phyloP scores from a whole-genome alignment of 2,888 invertebrate species.

The Masnerella sp. region DNA sequence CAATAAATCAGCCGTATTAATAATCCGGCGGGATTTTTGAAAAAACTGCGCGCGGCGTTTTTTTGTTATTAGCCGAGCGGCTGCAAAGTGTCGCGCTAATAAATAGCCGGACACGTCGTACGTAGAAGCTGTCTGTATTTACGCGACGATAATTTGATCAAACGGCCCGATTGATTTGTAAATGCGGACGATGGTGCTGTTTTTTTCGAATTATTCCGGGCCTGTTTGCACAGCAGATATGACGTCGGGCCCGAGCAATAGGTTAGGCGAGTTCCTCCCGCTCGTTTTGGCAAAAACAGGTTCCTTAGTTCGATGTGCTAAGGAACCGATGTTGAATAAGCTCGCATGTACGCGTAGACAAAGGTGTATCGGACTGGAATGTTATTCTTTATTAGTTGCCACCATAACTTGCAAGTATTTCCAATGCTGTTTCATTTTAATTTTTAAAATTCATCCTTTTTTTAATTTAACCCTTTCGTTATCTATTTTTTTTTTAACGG shows the following conservation, averaged over 20 bases:
- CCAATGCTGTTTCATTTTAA: too few species aligned
- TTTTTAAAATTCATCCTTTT: too few species aligned
- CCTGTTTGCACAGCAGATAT: constrained; percentile 53
- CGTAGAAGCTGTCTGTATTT: constrained; percentile 10
- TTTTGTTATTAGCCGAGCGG: background rate
- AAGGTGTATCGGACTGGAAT: constrained; percentile 57
- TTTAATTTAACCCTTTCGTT: too few species aligned
- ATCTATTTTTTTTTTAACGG: too few species aligned
- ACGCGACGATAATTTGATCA: constrained; percentile 17
- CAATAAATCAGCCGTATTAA: too few species aligned
- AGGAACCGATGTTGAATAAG: constrained; percentile 57
- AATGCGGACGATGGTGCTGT: constrained; percentile 26
- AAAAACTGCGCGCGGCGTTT: too few species aligned
- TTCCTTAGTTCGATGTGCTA: constrained; percentile 60
- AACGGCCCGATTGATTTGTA: constrained; percentile 39
- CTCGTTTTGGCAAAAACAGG: constrained; percentile 62
- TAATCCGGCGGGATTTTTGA: background rate
- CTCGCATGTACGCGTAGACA: constrained; percentile 54
- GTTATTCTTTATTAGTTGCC: constrained; percentile 51
- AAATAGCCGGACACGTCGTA: background rate
- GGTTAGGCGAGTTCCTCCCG: constrained; percentile 55
- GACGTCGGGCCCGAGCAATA: constrained; percentile 49
- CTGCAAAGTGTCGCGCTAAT: background rate
- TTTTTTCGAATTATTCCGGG: constrained; percentile 45
- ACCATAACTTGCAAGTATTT: constrained; percentile 24